Evolutionary conservation across 2,113 vertebrate species (phyloP), one percentile per base, ranked within the genome.

Genomic region (Lampris megalopsis): DNA sequence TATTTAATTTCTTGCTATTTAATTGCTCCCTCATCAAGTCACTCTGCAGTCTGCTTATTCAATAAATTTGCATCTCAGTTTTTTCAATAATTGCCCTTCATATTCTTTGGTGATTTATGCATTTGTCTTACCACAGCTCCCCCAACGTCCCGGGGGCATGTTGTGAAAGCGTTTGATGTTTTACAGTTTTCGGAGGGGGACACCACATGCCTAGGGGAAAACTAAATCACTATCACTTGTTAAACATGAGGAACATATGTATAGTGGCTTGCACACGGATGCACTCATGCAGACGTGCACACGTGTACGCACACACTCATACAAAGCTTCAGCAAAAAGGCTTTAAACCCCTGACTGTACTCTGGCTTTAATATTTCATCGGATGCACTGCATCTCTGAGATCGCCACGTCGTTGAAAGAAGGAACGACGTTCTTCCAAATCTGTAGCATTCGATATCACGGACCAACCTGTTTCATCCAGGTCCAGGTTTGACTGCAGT

Each of bases 91-190:
- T 40, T 67, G 71, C 67, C 75, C 75, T 78, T 84, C 38, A 37
- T 64, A 4, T 40, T 13, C 48, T 64, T 65, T 59, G 70, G 71
- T 35, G 8, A 47, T 63, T 76, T 24, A 24, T 68, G 56, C 67
- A 63, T 83, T 73, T 85, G 61, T 74, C 43, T 76, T 24, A 57
- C 5, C 43, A 70, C 53, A 45, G 7, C 49, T 63, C 42, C 52
- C 47, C 37, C 6, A 35, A 0, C 66, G 10, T 54, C 64, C 49
- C 35, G 1, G 9, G 54, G 74, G 62, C 40, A 60, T 24, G 53
- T n/a, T 52, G 41, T 72, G 47, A 11, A 70, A 74, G 43, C 64
- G 68, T 77, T 88, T 87, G 63, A 82, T 85, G 73, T 75, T 68
- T 70, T 50, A 52, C 56, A 78, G 38, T 37, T 71, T 73, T 53